phyloP scores from a whole-genome alignment of 2,888 invertebrate species.

The Pimpla rufipes region DNA sequence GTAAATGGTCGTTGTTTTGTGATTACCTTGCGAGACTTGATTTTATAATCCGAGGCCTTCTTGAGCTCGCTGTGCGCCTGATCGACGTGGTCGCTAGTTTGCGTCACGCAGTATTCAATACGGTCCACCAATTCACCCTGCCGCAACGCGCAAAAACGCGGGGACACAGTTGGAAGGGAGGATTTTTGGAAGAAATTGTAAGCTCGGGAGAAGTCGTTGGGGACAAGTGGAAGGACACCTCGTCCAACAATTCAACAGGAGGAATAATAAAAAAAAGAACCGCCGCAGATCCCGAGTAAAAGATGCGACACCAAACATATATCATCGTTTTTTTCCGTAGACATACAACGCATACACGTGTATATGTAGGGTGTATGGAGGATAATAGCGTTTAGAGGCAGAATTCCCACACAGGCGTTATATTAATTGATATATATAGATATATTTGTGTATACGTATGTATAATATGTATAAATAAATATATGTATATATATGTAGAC shows the following conservation, averaged over 20 bases:
- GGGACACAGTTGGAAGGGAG: constrained; percentile 83
- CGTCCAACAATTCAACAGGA: constrained; percentile 35
- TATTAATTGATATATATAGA: constrained; percentile 2
- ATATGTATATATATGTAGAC: constrained; percentile 37
- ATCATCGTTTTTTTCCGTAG: constrained; percentile 54
- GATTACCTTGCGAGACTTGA: constrained; percentile 95
- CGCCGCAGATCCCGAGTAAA: constrained; percentile 41
- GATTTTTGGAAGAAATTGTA: constrained; percentile 61
- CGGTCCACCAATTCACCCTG: constrained; percentile 98
- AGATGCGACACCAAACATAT: constrained; percentile 72
- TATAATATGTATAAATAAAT: not conserved
- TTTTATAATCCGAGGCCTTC: constrained; percentile 93
- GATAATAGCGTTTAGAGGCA: constrained; percentile 7
- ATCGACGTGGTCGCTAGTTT: constrained; percentile 94
- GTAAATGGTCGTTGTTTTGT: constrained; percentile 66
- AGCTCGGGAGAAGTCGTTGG: not conserved
- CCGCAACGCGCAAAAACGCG: constrained; percentile 72
- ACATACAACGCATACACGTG: constrained; percentile 62
- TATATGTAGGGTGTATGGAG: constrained; percentile 49
- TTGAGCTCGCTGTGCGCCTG: constrained; percentile 92
- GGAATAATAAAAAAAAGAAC: constrained; percentile 23
- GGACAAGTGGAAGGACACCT: constrained; percentile 1
- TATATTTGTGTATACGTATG: constrained; percentile 1
- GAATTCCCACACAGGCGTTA: constrained; percentile 27
- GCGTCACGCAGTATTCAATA: constrained; percentile 96